Conservation (phyloP, 2,113 vertebrate genomes). For the Lanius ludovicianus region DNA sequence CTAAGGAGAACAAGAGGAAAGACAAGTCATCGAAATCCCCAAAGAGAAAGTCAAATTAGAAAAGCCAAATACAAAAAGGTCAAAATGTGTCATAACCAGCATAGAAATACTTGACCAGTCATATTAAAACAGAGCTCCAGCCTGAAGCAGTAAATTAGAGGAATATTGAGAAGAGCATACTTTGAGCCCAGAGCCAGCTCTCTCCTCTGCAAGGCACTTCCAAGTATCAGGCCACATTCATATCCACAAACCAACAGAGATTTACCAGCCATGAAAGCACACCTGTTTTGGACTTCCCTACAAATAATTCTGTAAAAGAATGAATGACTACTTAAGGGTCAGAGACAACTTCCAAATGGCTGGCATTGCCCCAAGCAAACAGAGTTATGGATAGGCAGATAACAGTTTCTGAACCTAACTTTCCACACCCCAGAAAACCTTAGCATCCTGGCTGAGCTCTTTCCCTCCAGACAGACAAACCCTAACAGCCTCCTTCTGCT, state of each 20-base stretch:
- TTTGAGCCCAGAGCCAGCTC: not conserved
- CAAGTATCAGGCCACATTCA: not conserved
- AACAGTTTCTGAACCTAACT: not conserved
- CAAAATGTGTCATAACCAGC: not conserved
- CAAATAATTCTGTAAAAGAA: not conserved
- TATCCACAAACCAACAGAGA: not conserved
- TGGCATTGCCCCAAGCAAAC: not conserved
- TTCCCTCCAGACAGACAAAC: not conserved
- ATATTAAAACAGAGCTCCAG: not conserved
- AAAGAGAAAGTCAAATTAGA: not conserved
- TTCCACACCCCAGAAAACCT: not conserved
- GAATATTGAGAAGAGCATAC: not conserved
- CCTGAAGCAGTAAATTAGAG: not conserved
- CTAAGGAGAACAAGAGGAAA: not conserved
- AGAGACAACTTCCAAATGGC: not conserved
- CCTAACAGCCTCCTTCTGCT: not conserved
- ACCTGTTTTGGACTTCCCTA: not conserved
- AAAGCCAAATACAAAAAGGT: not conserved
- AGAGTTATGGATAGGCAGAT: not conserved
- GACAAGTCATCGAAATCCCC: not conserved
- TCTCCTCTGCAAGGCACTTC: not conserved
- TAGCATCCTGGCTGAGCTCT: not conserved
- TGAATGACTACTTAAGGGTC: not conserved
- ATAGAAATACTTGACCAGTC: not conserved
- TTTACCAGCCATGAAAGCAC: not conserved